Conservation (phyloP, 2,797 vertebrate genomes). For the Esox lucius region DNA sequence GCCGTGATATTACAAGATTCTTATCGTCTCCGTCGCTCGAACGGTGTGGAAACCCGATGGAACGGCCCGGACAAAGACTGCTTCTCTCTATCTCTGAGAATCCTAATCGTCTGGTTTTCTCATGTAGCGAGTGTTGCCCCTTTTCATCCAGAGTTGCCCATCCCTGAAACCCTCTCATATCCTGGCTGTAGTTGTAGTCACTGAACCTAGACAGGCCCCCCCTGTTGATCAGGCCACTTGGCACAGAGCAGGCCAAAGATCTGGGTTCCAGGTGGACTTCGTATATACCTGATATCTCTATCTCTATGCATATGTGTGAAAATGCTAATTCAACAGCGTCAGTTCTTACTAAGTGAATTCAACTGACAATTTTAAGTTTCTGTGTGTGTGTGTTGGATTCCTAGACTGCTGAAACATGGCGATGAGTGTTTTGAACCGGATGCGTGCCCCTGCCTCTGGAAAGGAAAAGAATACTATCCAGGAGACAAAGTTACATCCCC, state of each 20-base stretch:
- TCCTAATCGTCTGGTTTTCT: slow-evolving; percentile 69
- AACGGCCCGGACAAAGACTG: slow-evolving; percentile 63
- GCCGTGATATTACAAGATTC: slow-evolving; percentile 75
- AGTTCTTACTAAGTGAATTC: background rate
- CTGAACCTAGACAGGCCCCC: slow-evolving; percentile 30
- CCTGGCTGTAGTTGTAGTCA: slow-evolving; percentile 11
- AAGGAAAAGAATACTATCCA: slow-evolving; percentile 94
- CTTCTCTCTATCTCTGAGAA: slow-evolving; percentile 70
- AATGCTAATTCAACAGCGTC: background rate
- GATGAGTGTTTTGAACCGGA: slow-evolving; percentile 85
- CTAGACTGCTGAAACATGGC: slow-evolving; percentile 89
- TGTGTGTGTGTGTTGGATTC: slow-evolving; percentile 17
- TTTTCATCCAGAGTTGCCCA: slow-evolving; percentile 45
- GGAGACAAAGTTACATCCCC: slow-evolving; percentile 89
- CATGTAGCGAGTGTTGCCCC: slow-evolving; percentile 57
- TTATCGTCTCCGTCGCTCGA: slow-evolving; percentile 60
- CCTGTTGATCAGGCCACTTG: slow-evolving; percentile 30
- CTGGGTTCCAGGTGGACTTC: slow-evolving; percentile 24
- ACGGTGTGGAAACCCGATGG: slow-evolving; percentile 55
- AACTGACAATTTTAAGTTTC: background rate
- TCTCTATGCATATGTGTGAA: background rate
- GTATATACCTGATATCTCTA: background rate
- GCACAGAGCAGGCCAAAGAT: slow-evolving; percentile 22
- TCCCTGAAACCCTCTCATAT: slow-evolving; percentile 39
- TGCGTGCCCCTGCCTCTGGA: slow-evolving; percentile 93